Evolutionary conservation across 2,797 vertebrate species (phyloP).

Genomic region (Lithobates sylvaticus): DNA sequence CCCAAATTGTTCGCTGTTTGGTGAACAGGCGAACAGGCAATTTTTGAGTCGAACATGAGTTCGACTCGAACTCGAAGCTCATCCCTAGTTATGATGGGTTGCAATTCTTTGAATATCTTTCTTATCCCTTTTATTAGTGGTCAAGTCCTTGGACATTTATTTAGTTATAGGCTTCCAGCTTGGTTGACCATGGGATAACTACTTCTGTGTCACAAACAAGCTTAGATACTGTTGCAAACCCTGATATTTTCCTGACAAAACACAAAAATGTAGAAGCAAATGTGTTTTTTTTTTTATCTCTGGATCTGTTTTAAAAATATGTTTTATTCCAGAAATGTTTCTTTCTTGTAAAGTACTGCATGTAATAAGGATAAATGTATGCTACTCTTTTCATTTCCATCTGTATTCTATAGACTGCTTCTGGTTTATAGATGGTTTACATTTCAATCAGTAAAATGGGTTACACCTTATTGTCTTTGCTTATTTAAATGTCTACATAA

Average conservation of each 20-base stretch:
- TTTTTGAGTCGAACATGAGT: too few relatives aligned
- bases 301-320: background rate
- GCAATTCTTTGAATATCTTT: too few relatives aligned
- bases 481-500: conserved; percentile 39
- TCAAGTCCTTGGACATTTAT: too few relatives aligned
- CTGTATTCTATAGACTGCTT: background rate
- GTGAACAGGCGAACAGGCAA: too few relatives aligned
- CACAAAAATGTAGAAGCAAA: background rate
- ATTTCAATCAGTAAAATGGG: conserved; percentile 42
- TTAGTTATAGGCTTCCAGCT: too few relatives aligned
- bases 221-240: background rate
- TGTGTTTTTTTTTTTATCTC: background rate
- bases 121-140: too few relatives aligned
- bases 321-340: background rate
- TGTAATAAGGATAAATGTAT: background rate
- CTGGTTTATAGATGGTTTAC: conserved; percentile 24
- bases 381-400: background rate
- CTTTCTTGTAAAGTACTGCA: background rate
- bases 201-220: background rate
- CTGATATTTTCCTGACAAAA: background rate
- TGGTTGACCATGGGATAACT: too few relatives aligned
- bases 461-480: conserved; percentile 45
- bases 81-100: too few relatives aligned
- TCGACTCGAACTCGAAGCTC: too few relatives aligned
- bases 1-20: too few relatives aligned